Conservation (phyloP, 2,113 vertebrate species). For the Microcebus griseorufus region DNA sequence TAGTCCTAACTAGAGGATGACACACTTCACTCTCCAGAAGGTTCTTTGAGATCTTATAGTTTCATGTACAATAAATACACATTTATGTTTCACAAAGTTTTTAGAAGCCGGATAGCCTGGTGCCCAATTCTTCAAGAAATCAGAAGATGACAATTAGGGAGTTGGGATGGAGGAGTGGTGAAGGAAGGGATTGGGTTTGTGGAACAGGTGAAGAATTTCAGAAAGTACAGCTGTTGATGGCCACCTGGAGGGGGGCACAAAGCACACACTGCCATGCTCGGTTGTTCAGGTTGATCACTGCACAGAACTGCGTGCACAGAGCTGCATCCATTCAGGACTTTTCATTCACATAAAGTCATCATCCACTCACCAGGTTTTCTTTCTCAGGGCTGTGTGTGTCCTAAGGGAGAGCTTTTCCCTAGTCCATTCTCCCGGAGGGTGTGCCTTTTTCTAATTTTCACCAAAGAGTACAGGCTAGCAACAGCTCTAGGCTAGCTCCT, state of each 20-base stretch:
- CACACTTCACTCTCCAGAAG: background rate
- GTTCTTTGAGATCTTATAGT: background rate
- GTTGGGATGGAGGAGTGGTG: background rate
- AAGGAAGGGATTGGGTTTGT: background rate
- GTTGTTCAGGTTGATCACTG: background rate
- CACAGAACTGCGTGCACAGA: background rate
- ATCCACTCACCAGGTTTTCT: background rate
- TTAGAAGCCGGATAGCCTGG: background rate
- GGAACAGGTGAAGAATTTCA: too few species aligned
- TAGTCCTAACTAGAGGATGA: background rate
- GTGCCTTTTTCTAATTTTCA: background rate
- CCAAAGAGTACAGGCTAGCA: background rate
- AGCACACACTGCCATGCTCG: background rate
- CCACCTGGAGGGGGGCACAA: too few species aligned
- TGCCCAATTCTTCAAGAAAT: background rate
- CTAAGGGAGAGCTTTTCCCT: background rate
- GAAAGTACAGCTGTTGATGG: fast-evolving
- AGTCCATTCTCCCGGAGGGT: background rate
- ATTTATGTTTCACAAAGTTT: background rate
- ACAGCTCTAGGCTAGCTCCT: background rate
- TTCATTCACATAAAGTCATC: background rate
- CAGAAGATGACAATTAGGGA: background rate
- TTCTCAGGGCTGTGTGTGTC: background rate
- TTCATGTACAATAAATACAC: background rate
- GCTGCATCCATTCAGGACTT: background rate